These are phyloP conservation scores for Thalassoma bifasciatum DNA, from an alignment of 2,113 vertebrate species.

Conservation along the genomic window DNA sequence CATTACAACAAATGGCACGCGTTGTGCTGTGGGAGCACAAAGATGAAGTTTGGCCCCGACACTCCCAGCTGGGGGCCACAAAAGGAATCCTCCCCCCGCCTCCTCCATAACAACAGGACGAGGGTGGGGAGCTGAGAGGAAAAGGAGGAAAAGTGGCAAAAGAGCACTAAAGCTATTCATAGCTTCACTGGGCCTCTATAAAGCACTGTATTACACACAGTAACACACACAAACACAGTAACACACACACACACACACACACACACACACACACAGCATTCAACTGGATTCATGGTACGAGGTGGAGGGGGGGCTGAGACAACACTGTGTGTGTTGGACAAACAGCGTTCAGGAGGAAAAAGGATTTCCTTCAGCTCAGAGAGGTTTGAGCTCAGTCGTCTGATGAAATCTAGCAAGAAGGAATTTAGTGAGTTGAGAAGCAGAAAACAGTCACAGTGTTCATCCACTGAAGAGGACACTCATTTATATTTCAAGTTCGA, in stretches of 20 bases:
- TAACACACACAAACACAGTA: constrained; percentile 28
- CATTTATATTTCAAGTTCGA: too few relatives aligned
- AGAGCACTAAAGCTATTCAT: constrained; percentile 64
- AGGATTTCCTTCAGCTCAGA: constrained; percentile 62
- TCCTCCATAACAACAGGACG: constrained; percentile 52
- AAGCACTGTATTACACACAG: neutral
- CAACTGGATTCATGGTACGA: constrained; percentile 1
- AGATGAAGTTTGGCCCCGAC: constrained; percentile 16
- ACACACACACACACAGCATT: constrained; percentile 35
- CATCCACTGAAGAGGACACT: too few relatives aligned
- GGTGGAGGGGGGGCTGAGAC: neutral
- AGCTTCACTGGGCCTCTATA: constrained; percentile 39
- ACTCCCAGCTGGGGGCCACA: constrained; percentile 33
- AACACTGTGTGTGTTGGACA: constrained; percentile 11
- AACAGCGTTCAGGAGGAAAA: constrained; percentile 48
- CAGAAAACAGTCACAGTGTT: too few relatives aligned
- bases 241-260: constrained; percentile 28
- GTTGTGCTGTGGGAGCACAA: constrained; percentile 7
- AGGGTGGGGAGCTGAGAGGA: constrained; percentile 35
- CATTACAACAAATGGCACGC: constrained; percentile 12
- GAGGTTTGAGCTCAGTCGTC: constrained; percentile 30
- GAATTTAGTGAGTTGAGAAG: constrained; percentile 14
- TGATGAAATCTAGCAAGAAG: constrained; percentile 44
- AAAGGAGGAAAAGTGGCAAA: constrained; percentile 54
- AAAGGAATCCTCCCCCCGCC: constrained; percentile 51